Percentiles rank a stretch among this genome's conserved stretches.
These are phyloP conservation scores for Motacilla alba DNA, from an alignment of 2,113 vertebrate genomes.

Conservation along the genomic window DNA sequence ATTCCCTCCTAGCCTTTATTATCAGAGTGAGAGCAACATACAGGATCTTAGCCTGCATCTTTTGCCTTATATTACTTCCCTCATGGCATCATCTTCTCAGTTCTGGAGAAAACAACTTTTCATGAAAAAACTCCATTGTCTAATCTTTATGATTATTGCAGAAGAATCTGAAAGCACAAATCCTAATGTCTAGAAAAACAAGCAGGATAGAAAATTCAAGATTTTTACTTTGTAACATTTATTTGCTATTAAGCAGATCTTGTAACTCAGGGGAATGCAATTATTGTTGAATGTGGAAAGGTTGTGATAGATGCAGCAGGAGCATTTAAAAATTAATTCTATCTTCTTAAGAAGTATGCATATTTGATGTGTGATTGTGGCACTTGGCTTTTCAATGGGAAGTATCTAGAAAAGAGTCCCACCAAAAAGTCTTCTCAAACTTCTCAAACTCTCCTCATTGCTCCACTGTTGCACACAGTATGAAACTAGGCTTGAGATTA, in stretches of 20 bases:
- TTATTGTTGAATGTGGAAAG: not conserved
- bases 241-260: not conserved
- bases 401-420: not conserved
- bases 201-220: not conserved
- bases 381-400: not conserved
- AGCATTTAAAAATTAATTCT: not conserved
- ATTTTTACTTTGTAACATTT: not conserved
- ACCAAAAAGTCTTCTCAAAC: not conserved
- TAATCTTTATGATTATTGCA: not conserved
- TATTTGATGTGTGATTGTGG: not conserved
- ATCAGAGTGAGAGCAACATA: not conserved
- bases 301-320: not conserved
- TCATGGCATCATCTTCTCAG: not conserved
- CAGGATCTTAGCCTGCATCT: not conserved
- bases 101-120: slow-evolving; percentile 15
- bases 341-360: not conserved
- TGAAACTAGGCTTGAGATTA: not conserved
- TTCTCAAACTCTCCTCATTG: not conserved
- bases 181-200: not conserved
- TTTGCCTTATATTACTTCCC: not conserved
- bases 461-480: not conserved
- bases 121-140: not conserved
- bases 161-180: not conserved
- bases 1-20: not conserved
- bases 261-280: not conserved